A percentile compares a stretch with the other conserved stretches of the same genome.
Conservation (phyloP, 2,888 invertebrate genomes). For the Acleris laterana region DNA sequence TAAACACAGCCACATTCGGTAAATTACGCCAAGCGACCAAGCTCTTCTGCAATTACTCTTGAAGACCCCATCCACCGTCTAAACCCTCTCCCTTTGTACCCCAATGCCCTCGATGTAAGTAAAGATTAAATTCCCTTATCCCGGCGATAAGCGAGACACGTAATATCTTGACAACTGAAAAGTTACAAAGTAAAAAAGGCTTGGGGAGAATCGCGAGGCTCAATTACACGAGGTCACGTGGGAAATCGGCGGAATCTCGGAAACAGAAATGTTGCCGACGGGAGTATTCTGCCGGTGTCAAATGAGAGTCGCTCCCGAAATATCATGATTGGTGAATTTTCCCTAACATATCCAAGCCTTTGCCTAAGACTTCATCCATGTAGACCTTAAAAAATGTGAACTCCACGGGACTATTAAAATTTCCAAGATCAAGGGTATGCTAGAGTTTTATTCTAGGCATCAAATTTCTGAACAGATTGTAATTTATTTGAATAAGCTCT, state of each 20-base stretch:
- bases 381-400: no score
- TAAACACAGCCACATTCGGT: no score
- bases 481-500: no score
- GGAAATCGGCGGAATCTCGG: constrained; percentile 35
- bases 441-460: no score
- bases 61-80: background rate
- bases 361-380: no score
- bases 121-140: constrained; percentile 32
- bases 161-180: constrained; percentile 27
- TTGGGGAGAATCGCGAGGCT: constrained; percentile 25
- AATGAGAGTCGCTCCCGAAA: constrained; percentile 7
- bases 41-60: no score
- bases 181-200: constrained; percentile 28
- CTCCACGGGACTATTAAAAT: no score
- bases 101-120: constrained; percentile 26
- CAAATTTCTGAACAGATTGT: no score
- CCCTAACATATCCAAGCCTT: background rate
- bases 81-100: constrained; percentile 15
- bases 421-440: no score
- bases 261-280: constrained; percentile 30
- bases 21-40: no score
- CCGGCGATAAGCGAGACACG: constrained; percentile 20
- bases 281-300: constrained; percentile 26
- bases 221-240: constrained; percentile 37
- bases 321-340: background rate